Evolutionary conservation across 64 coral and sea anemone species (phyloP), one percentile per base, ranked within the genome.

Genomic region (Hydrozoanthus tunicans): DNA sequence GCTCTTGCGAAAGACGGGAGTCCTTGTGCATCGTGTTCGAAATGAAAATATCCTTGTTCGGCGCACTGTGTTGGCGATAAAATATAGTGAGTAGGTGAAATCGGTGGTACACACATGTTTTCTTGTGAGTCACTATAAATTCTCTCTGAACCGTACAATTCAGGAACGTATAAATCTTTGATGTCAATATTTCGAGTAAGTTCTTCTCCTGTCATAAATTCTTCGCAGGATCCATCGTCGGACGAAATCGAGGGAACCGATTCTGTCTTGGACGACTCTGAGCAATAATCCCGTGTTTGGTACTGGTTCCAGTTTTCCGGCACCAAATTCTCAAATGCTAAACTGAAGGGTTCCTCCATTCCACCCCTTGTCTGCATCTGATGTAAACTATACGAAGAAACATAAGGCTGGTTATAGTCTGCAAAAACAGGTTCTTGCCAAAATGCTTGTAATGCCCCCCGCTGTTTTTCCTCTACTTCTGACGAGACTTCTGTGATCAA

Each of bases 201-300:
- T 92, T 97, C 95, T 91, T 97, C 95, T 54, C 95, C 93, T 13
- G 95, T 97, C 95, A 97, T 91, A 77, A 97, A 97, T 92, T 97
- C 95, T 82, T 93, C 92, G 12, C 58, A 78, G 10, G 85, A 89
- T 52, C 76, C 90, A 13, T 93, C 92, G 8, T 97, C 95, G 4
- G 95, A 91, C 58, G 92, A 91, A 69, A 97, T 91, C 0, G 95
- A 93, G 3, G 92, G 95, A 9, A 90, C 91, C 0, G 92, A 94
- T 12, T 91, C 95, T 4, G 86, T 55, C 7, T 69, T 64, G 55
- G 89, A 80, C n/a, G 65, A 60, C 66, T 90, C 90, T 76, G 77
- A 20, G n/a, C 78, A 70, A 53, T 91, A 73, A 52, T 81, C 90
- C 67, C 27, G 77, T 17, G n/a, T 63, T 20, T 81, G 79, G 77